phyloP scores from a whole-genome alignment of 2,797 vertebrate genomes.

The Fratercula arctica region DNA sequence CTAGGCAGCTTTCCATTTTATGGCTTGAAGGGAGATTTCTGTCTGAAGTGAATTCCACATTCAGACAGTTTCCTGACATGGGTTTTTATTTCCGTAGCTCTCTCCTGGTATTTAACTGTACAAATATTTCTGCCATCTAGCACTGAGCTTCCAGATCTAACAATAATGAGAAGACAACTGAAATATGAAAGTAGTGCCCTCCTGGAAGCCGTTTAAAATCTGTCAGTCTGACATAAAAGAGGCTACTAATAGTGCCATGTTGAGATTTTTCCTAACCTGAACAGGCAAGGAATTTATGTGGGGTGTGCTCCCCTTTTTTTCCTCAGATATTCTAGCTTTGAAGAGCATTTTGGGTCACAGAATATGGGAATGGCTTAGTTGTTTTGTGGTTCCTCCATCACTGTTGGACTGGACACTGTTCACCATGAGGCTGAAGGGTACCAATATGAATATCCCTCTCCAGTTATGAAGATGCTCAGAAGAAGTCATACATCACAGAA shows the following conservation, averaged over 20 bases:
- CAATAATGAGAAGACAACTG: slow-evolving; percentile 10
- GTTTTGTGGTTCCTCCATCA: not conserved
- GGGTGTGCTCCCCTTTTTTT: not conserved
- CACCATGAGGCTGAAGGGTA: not conserved
- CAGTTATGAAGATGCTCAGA: not conserved
- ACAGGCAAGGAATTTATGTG: not conserved
- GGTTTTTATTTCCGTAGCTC: not conserved
- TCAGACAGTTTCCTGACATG: not conserved
- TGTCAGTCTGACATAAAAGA: not conserved
- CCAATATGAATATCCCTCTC: not conserved
- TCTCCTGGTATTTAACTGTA: slow-evolving; percentile 22
- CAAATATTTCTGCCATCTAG: slow-evolving; percentile 18
- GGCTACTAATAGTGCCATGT: not conserved
- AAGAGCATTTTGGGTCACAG: not conserved
- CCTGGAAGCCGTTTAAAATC: not conserved
- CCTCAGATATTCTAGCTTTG: not conserved
- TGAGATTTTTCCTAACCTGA: not conserved
- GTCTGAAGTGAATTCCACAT: not conserved
- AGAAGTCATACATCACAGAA: not conserved
- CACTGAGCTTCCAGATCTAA: not conserved
- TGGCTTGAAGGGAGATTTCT: slow-evolving; percentile 12
- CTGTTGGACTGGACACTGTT: not conserved
- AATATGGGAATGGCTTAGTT: not conserved
- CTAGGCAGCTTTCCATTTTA: not conserved
- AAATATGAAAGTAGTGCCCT: not conserved